Conservation (phyloP, 2,797 vertebrate species). For the Decapterus maruadsi region DNA sequence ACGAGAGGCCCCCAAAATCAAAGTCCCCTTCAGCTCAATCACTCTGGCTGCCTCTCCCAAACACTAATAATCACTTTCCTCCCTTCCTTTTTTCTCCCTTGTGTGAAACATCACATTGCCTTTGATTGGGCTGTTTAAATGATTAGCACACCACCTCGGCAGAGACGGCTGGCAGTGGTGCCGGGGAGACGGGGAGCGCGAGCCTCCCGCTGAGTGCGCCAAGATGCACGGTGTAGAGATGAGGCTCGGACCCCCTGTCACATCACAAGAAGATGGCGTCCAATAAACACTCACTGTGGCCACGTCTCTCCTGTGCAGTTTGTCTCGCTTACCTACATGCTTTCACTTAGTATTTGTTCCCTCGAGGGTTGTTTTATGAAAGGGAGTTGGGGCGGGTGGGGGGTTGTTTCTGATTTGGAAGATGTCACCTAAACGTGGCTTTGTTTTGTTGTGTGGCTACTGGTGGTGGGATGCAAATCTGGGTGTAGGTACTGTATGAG, state of each 20-base stretch:
- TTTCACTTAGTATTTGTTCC: conserved; percentile 79
- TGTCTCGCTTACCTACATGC: conserved; percentile 76
- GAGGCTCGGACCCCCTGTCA: conserved; percentile 83
- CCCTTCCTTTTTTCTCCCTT: conserved; percentile 80
- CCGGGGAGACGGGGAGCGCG: conserved; percentile 71
- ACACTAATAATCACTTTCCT: conserved; percentile 88
- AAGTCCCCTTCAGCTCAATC: conserved; percentile 86
- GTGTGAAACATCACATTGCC: conserved; percentile 85
- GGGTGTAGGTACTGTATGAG: conserved; percentile 22
- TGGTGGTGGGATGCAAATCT: conserved; percentile 52
- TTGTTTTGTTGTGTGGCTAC: conserved; percentile 66
- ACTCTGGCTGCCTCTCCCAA: conserved; percentile 84
- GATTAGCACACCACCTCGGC: conserved; percentile 86
- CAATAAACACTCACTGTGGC: conserved; percentile 75
- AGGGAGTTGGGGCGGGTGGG: conserved; percentile 22
- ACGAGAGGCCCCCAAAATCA: conserved; percentile 83
- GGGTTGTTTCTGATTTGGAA: conserved; percentile 62
- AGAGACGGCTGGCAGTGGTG: conserved; percentile 79
- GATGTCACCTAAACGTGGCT: conserved; percentile 57
- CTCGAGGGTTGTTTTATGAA: conserved; percentile 70
- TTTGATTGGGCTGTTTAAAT: conserved; percentile 91
- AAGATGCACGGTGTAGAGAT: conserved; percentile 69
- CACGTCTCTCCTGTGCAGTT: conserved; percentile 66
- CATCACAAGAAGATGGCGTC: conserved; percentile 81
- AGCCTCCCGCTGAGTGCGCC: conserved; percentile 81